phyloP scores from a whole-genome alignment of 2,888 invertebrate species.

The Eristalinus aeneus region DNA sequence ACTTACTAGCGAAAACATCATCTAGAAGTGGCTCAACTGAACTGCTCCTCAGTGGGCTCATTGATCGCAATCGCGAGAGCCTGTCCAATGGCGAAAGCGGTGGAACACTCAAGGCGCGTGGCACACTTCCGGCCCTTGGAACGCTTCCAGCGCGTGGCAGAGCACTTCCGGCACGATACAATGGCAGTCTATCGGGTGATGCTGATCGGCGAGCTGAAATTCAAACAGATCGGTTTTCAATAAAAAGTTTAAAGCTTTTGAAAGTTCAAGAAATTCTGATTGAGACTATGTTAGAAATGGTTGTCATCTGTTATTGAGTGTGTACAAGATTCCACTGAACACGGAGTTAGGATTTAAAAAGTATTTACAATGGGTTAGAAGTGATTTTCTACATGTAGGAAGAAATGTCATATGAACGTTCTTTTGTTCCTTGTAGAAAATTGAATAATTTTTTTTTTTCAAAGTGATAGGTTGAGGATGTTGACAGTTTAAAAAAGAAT shows the following conservation, averaged over 20 bases:
- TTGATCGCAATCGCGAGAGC: slow-evolving; percentile 76
- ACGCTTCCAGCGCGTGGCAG: slow-evolving; percentile 72
- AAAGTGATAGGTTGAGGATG: too few relatives aligned
- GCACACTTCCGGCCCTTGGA: slow-evolving; percentile 67
- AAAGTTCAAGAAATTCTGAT: background rate
- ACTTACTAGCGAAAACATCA: slow-evolving; percentile 80
- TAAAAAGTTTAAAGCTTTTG: background rate
- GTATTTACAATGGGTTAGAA: too few relatives aligned
- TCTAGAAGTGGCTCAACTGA: slow-evolving; percentile 79
- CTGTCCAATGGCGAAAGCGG: slow-evolving; percentile 76
- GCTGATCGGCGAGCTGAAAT: slow-evolving; percentile 44
- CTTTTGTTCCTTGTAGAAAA: too few relatives aligned
- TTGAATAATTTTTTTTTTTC: too few relatives aligned
- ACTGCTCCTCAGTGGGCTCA: slow-evolving; percentile 75
- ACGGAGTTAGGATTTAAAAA: too few relatives aligned
- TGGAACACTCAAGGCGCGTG: slow-evolving; percentile 75
- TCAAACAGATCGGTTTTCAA: background rate
- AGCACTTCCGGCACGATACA: slow-evolving; percentile 77
- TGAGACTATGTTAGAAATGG: background rate
- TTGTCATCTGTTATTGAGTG: too few relatives aligned
- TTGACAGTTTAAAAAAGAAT: too few relatives aligned
- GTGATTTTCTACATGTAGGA: too few relatives aligned
- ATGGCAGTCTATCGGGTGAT: slow-evolving; percentile 41
- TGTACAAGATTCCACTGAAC: too few relatives aligned
- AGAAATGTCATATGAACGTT: too few relatives aligned